Base-by-base conservation (phyloP, 2,888 invertebrate species). In the Epinotia brunnichana region DNA sequence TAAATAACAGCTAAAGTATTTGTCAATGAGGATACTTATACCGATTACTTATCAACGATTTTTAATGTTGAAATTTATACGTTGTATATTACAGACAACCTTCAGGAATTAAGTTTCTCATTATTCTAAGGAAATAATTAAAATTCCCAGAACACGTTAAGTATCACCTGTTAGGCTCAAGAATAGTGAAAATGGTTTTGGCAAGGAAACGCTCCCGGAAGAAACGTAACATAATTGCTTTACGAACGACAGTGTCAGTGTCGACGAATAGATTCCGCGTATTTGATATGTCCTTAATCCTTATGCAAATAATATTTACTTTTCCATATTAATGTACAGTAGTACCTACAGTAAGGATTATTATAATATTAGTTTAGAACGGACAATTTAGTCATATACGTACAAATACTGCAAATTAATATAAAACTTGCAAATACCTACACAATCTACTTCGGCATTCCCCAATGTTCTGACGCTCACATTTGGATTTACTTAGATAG, bases 151-250 rank as follows among this genome's bases (percentile, higher is more conserved):
- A 41, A 66, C n/a, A 41, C 7, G 10, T 44, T 56, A n/a, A n/a
- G n/a, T n/a, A 21, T 66, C 56, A 66, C 66, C 41, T 66, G 56
- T 56, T 64, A 56, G 54, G 44, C 41, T 21, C 11, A 35, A 29
- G 39, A 69, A 21, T 53, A 69, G 56, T 56, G 63, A 39, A 70
- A 62, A 64, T 51, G 35, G 39, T 21, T n/a, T 56, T 69, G 51
- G 56, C 63, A 63, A 13, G 35, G 62, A 64, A 57, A 10, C 29
- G 48, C 48, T 51, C 19, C 21, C 35, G 29, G 21, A 59, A 57
- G 24, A 70, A 35, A 48, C 44, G 48, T n/a, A 59, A 64, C 63
- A 63, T 64, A n/a, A 70, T 70, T 70, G 70, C 70, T 57, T 44
- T 48, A 24, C 48, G 57, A 35, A 21, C 62, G 44, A 29, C 57